Conservation (phyloP, 2,113 vertebrate species). For the Phalacrocorax brasilianus region DNA sequence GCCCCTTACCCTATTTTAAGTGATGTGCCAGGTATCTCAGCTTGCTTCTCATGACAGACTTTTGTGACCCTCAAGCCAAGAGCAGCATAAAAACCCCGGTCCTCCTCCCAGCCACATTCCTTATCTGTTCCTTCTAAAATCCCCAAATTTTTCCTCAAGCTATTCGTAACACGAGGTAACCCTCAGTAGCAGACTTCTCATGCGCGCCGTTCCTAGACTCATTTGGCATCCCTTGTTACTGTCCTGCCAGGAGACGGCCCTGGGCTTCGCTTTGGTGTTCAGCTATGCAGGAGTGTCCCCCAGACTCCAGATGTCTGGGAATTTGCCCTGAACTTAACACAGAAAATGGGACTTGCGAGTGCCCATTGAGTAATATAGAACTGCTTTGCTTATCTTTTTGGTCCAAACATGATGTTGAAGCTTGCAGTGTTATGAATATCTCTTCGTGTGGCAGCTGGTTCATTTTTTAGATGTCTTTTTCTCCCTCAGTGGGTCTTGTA, state of each 20-base stretch:
- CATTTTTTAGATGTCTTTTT: not conserved
- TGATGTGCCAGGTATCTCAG: not conserved
- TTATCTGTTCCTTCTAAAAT: not conserved
- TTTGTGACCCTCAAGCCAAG: not conserved
- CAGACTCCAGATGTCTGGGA: not conserved
- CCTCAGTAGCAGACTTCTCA: not conserved
- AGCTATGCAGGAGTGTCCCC: not conserved
- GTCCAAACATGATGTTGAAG: not conserved
- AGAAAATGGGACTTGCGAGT: not conserved
- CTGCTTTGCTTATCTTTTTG: not conserved
- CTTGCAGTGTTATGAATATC: not conserved
- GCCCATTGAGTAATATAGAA: not conserved
- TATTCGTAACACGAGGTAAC: not conserved
- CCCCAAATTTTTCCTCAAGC: not conserved
- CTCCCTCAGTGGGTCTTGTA: not conserved
- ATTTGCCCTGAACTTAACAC: not conserved
- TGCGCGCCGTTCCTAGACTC: not conserved
- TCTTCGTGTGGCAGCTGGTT: not conserved
- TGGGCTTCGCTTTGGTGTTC: not conserved
- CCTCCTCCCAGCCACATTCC: not conserved
- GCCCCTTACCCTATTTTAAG: not conserved
- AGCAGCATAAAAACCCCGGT: accelerated
- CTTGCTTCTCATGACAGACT: accelerated
- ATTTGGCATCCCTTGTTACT: not conserved
- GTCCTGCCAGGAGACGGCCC: not conserved